phyloP scores from a whole-genome alignment of 2,113 vertebrate genomes.

The Scomber colias region DNA sequence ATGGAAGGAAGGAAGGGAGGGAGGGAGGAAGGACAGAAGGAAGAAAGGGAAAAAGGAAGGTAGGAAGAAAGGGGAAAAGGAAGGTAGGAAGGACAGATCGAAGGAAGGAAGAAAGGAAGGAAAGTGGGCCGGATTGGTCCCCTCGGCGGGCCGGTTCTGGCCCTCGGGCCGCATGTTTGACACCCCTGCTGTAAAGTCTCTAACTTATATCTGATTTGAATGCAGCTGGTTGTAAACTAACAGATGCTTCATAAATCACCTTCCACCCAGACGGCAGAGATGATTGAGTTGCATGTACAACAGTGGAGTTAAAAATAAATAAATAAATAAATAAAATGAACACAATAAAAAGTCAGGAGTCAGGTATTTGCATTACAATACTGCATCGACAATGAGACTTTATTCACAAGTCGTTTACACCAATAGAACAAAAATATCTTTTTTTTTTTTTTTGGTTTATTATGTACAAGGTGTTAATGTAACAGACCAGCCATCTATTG shows the following conservation, averaged over 20 bases:
- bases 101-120: too few species aligned
- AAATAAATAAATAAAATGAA: not conserved
- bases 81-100: too few species aligned
- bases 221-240: not conserved
- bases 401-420: slow-evolving; percentile 88
- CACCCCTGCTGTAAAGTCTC: not conserved
- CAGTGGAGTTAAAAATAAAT: not conserved
- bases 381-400: slow-evolving; percentile 86
- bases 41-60: too few species aligned
- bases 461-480: slow-evolving; percentile 69
- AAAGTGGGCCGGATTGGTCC: too few species aligned
- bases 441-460: slow-evolving; percentile 69
- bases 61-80: too few species aligned
- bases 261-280: slow-evolving; percentile 10
- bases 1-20: too few species aligned
- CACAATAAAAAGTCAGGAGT: slow-evolving; percentile 10
- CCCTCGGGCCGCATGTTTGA: too few species aligned
- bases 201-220: slow-evolving; percentile 15
- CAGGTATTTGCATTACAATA: slow-evolving; percentile 75
- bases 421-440: slow-evolving; percentile 88
- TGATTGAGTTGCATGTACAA: not conserved
- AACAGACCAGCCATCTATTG: slow-evolving; percentile 51
- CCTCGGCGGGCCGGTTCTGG: too few species aligned
- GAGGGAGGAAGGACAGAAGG: too few species aligned
- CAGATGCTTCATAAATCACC: slow-evolving; percentile 34